These are phyloP conservation scores for Archips crataeganus DNA, from an alignment of 2,888 invertebrate species.

Conservation along the genomic window DNA sequence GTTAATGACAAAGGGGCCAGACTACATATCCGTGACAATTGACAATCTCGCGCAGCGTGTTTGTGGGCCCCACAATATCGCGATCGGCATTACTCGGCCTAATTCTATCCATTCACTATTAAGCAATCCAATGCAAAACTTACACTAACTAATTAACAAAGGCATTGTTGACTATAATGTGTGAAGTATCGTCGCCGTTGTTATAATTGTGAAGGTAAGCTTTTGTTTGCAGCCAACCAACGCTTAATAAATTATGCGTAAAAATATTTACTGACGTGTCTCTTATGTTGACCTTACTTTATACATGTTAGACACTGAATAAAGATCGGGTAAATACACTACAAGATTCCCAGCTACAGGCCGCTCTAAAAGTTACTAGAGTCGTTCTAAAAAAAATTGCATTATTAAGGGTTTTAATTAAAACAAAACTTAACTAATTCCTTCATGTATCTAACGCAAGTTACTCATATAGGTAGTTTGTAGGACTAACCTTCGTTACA, in stretches of 20 bases:
- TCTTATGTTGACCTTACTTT: not conserved
- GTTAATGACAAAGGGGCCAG: too few relatives aligned
- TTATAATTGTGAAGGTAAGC: conserved; percentile 7
- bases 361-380: too few relatives aligned
- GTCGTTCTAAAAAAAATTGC: too few relatives aligned
- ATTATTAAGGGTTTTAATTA: too few relatives aligned
- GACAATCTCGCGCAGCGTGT: conserved; percentile 1
- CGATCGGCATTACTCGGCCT: conserved; percentile 33
- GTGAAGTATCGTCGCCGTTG: conserved; percentile 27
- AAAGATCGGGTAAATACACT: too few relatives aligned
- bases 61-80: conserved; percentile 21
- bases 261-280: not conserved
- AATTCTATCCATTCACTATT: conserved; percentile 36
- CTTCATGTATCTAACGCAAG: too few relatives aligned
- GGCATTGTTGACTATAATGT: conserved; percentile 19
- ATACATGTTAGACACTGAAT: not conserved
- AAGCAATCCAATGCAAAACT: conserved; percentile 22
- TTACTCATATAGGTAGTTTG: too few relatives aligned
- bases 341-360: too few relatives aligned
- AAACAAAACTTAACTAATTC: too few relatives aligned
- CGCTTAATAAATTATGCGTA: not conserved
- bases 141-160: conserved; percentile 13
- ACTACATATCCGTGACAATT: not conserved
- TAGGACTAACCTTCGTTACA: too few relatives aligned
- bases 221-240: conserved; percentile 14